Conservation (phyloP, 2,797 vertebrate species). For the Ficedula albicollis region DNA sequence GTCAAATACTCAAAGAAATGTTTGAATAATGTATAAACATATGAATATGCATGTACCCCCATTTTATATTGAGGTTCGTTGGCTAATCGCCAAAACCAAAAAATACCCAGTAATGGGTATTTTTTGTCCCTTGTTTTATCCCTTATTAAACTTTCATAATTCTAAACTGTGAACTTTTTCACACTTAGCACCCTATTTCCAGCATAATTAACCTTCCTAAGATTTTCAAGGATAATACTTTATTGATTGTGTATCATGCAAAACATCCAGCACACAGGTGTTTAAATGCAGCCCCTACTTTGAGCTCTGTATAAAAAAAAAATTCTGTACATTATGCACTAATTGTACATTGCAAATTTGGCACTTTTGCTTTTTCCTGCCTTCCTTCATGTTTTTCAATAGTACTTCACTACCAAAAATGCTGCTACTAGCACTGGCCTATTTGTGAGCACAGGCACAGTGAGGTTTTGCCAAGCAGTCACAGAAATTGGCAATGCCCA, state of each 20-base stretch:
- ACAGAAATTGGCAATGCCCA: background rate
- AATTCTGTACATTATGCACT: background rate
- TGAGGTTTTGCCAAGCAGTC: background rate
- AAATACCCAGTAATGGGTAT: too few species aligned
- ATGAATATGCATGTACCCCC: too few species aligned
- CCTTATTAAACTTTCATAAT: too few species aligned
- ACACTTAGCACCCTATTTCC: background rate
- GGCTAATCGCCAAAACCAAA: too few species aligned
- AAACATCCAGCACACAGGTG: background rate
- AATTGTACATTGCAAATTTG: background rate
- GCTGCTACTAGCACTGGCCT: background rate
- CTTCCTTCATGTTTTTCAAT: background rate
- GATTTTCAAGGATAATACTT: background rate
- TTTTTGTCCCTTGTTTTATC: too few species aligned
- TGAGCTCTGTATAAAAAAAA: background rate
- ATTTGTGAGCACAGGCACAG: background rate
- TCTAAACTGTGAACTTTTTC: too few species aligned
- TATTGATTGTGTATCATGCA: background rate
- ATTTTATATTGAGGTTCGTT: too few species aligned
- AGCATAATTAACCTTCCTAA: background rate
- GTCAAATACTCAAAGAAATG: too few species aligned
- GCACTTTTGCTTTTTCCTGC: background rate
- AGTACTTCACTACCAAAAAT: background rate
- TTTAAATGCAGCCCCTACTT: background rate
- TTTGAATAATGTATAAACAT: too few species aligned